Evolutionary conservation across 2,797 vertebrate genomes (phyloP), one percentile per base, ranked within the genome.

Genomic region (Acanthurus lineatus): DNA sequence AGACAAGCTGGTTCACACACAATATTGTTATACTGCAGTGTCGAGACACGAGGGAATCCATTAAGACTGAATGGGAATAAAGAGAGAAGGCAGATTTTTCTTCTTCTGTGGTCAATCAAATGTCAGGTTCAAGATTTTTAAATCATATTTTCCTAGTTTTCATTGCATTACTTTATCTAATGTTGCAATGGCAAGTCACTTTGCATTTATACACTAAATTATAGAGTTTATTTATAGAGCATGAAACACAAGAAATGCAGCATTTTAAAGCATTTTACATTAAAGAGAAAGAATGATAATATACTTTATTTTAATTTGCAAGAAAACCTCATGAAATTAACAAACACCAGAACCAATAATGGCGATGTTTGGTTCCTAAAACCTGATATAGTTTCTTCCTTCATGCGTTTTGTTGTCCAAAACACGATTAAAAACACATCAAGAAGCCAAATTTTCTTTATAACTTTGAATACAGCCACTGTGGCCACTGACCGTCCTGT

Each of bases 31-130:
- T 32, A 19, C 68, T 61, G 15, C 48, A 17, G 48, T 28, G 58
- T 40, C 9, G 52, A 76, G 40, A 62, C 62, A 62, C 8, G 12
- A 35, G 76, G 45, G 49, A 40, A 59, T 45, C 57, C 64, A 40
- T 62, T 40, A 20, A 40, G 32, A 22, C 38, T 32, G 58, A 76
- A 20, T 20, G 22, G 47, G 60, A 67, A 58, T 45, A 48, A 64
- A 73, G 77, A 48, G 48, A 35, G 22, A 49, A 49, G 38, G 38
- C 47, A 59, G 64, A 72, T 65, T 28, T 54, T 25, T 32, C 10
- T 48, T 35, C 7, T 40, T 77, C 48, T 45, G 16, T 9, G 68
- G 56, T 74, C 60, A 73, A 12, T 54, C 44, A 32, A 52, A 66
- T 45, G 35, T 71, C 40, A 15, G 20, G 20, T 32, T 35, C 32